Evolutionary conservation across 1,140 invertebrate species (phyloP), one percentile per base, ranked within the genome.

Genomic region (Galleria mellonella): DNA sequence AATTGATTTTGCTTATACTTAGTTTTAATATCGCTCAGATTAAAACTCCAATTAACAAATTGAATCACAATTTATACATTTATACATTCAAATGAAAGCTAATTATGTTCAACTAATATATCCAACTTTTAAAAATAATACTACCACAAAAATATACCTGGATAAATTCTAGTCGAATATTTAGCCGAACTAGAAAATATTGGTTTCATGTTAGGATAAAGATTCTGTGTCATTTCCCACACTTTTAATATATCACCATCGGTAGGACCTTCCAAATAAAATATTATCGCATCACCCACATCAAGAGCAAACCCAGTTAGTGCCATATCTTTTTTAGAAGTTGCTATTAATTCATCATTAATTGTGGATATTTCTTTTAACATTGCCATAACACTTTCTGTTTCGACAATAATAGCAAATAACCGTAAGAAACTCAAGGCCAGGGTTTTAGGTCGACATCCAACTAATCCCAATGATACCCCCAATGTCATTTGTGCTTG

Each of bases 271-370:
- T 84, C 81, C 0, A 82, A 35, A 29, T 62, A 84, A 14, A 82
- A 55, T 13, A 82, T 32, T 4, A 67, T 57, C 6, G 39, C 42
- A 54, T 72, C 58, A 8, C 73, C 66, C 4, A 53, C 56, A 43
- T 82, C 75, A 10, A 82, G 29, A 6, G 56, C 63, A 63, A 84
- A 82, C 27, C 81, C 81, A 29, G 81, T 76, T 37, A 84, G 41
- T 10, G 60, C 37, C 15, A 71, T 52, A 15, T 62, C 44, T 28
- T 13, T 66, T 0, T 49, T 35, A 0, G 43, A 32, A 9, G 27
- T 38, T 9, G 6, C 13, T n/a, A 55, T 11, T 6, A 55, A 13
- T 11, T 53, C 39, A 30, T 66, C 55, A 47, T 82, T 82, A 1
- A 76, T 62, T 23, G 70, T 52, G 13, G 35, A 55, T 32, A 84